A percentile compares a stretch with the other conserved stretches of the same genome.
phyloP scores from a whole-genome alignment of 2,888 invertebrate species.

The Zeuzera pyrina region DNA sequence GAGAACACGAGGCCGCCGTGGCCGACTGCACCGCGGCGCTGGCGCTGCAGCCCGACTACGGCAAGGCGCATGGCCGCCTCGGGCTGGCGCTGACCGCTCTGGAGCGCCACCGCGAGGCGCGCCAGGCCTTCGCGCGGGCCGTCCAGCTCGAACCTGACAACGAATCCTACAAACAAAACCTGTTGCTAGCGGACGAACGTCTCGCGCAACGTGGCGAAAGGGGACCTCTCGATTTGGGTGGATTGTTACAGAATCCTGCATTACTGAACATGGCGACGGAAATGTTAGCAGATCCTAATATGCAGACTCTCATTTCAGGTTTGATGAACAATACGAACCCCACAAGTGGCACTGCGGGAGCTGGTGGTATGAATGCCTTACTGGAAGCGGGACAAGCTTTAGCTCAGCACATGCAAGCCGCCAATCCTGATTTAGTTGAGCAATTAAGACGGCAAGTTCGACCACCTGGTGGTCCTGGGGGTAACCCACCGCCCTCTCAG shows the following conservation, averaged over 20 bases:
- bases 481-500: slow-evolving; percentile 30
- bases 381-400: slow-evolving; percentile 83
- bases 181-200: slow-evolving; percentile 85
- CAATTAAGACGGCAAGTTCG: slow-evolving; percentile 77
- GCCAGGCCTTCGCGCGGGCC: slow-evolving; percentile 89
- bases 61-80: slow-evolving; percentile 95
- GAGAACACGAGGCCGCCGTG: slow-evolving; percentile 87
- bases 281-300: slow-evolving; percentile 87
- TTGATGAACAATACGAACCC: slow-evolving; percentile 55
- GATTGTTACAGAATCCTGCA: slow-evolving; percentile 85
- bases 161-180: slow-evolving; percentile 89
- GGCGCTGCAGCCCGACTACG: slow-evolving; percentile 90
- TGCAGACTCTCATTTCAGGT: slow-evolving; percentile 82
- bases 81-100: slow-evolving; percentile 91
- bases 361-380: slow-evolving; percentile 48
- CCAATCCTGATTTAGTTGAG: slow-evolving; percentile 88
- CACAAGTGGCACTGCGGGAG: slow-evolving; percentile 13
- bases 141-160: slow-evolving; percentile 93
- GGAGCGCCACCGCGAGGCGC: slow-evolving; percentile 87
- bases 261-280: slow-evolving; percentile 88
- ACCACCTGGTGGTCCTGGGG: slow-evolving; percentile 19
- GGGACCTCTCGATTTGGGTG: slow-evolving; percentile 69
- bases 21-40: slow-evolving; percentile 93
- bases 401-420: slow-evolving; percentile 85
- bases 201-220: slow-evolving; percentile 78